Base-by-base conservation (phyloP, 2,888 invertebrate species). In the Cataglyphis livida region DNA sequence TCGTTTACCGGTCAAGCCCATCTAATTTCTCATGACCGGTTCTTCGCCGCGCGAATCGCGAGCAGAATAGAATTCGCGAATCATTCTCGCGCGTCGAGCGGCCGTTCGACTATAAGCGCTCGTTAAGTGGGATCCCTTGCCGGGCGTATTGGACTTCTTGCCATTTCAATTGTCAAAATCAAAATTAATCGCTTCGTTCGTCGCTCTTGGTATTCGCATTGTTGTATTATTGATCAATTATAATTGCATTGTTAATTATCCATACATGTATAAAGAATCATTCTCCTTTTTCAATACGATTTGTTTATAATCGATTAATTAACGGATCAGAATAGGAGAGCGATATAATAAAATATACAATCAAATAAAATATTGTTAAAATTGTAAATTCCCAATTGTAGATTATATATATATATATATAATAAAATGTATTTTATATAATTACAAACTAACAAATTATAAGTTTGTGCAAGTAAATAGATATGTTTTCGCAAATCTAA, bases 21-120 rank as follows among this genome's bases (percentile, higher is more conserved):
- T 90, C 90, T 86, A 88, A 89, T 90, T 90, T 90, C 87, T 86
- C 84, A 86, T 85, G 90, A 90, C 91, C 92, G 92, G 90, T 92
- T 91, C 70, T 71, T 66, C 82, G 57, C 71, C 18, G 68, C 65
- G 81, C 48, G 66, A 64, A 78, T 83, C 48, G 73, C 61, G 44
- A 82, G 76, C 87, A 73, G 82, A 82, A 79, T 79, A 82, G 81
- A n/a, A 85, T 73, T 57, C 28, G 84, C 38, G 81, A 83, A 75
- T 66, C 66, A 84, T 78, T 73, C 75, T 83, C 65, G 73, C 66
- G 57, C 28, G 12, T 41, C 51, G 59, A 78, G 73, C 51, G 83
- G 76, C 84, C 85, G 83, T 85, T 79, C 59, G 66, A 66, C 38
- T 15, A 12, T 41, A 15, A 57, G 64, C 28, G 73, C 83, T 70